Conservation (phyloP, 1,140 invertebrate genomes). For the Daktulosphaira vitifoliae region DNA sequence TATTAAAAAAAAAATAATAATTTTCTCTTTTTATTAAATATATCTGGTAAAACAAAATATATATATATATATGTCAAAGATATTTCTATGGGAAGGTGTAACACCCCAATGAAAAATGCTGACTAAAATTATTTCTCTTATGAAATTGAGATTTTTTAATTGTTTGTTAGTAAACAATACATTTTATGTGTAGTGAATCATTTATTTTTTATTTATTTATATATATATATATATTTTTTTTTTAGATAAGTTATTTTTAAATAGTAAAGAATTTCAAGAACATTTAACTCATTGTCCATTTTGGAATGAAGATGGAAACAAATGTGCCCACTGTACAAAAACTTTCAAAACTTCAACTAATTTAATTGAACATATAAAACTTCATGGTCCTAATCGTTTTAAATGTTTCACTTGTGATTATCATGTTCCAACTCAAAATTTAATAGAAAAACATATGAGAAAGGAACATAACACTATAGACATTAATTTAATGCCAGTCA, state of each 20-base stretch:
- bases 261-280: not conserved
- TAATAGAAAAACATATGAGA: constrained; percentile 7
- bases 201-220: no score
- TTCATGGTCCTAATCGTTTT: constrained; percentile 19
- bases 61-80: no score
- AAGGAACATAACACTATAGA: not conserved
- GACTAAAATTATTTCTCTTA: no score
- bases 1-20: no score
- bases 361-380: not conserved
- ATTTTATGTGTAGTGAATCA: no score
- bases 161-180: no score
- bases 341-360: not conserved
- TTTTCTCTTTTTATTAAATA: no score
- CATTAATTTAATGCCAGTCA: not conserved
- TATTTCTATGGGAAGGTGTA: no score
- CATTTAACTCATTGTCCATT: not conserved
- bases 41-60: no score
- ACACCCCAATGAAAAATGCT: no score
- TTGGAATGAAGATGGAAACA: not conserved
- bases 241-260: not conserved
- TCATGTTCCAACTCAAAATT: not conserved
- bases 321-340: constrained; percentile 3
- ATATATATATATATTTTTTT: no score
- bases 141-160: no score
- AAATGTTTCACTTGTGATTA: not conserved